Evolutionary conservation across 2,888 invertebrate species (phyloP).

Genomic region (Dryomyza anilis): DNA sequence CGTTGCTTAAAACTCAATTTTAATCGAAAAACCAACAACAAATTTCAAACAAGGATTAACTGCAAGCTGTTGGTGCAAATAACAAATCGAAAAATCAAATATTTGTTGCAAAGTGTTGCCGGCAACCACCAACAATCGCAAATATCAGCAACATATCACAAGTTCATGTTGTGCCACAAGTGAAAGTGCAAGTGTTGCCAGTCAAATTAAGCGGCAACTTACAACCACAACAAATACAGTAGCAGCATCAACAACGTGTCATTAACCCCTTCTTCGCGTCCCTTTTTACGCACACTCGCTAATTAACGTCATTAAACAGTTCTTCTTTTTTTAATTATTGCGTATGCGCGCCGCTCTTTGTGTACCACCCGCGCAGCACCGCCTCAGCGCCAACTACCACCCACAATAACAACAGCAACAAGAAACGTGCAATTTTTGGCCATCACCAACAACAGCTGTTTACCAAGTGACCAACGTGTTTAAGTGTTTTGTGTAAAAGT

Average conservation of each 20-base stretch:
- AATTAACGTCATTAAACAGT: slow-evolving; percentile 38
- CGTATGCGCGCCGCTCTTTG: slow-evolving; percentile 28
- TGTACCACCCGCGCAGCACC: background rate
- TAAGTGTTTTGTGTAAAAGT: no score
- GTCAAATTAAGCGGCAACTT: background rate
- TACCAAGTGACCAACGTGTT: no score
- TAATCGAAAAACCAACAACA: no score
- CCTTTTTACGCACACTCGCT: slow-evolving; percentile 26
- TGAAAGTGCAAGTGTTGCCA: slow-evolving; percentile 26
- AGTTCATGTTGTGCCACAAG: slow-evolving; percentile 6
- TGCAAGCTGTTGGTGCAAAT: no score
- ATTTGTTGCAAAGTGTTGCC: no score
- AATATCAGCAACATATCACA: background rate
- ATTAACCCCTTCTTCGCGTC: slow-evolving; percentile 29
- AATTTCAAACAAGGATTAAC: no score
- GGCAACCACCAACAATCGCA: background rate
- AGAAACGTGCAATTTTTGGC: background rate
- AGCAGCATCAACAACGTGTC: slow-evolving; percentile 25
- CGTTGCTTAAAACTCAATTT: background rate
- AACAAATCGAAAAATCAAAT: no score
- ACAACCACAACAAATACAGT: slow-evolving; percentile 16
- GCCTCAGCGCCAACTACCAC: background rate
- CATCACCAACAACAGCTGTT: background rate
- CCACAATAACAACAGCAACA: slow-evolving; percentile 7
- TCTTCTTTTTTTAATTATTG: slow-evolving; percentile 30